Conservation (phyloP, 2,113 vertebrate genomes). For the Phaethornis superciliosus region DNA sequence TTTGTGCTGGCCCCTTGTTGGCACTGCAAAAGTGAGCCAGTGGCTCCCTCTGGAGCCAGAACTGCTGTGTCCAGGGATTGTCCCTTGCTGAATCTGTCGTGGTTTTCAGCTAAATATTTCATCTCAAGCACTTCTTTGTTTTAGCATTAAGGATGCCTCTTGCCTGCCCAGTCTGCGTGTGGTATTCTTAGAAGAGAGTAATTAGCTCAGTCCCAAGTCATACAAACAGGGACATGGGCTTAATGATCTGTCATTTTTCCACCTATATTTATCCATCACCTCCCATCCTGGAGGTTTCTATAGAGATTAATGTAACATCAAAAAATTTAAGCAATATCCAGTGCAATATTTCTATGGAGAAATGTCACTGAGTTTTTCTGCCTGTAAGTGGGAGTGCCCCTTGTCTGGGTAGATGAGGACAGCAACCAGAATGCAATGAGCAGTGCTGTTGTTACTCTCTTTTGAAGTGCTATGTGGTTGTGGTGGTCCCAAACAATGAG, state of each 20-base stretch:
- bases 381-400: neutral
- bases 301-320: neutral
- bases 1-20: neutral
- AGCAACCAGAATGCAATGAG: neutral
- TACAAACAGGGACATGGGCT: neutral
- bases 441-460: neutral
- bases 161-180: neutral
- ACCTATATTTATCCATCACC: neutral
- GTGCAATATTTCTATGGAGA: neutral
- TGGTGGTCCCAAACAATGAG: neutral
- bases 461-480: neutral
- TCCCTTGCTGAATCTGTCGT: neutral
- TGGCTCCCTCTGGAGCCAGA: conserved; percentile 71
- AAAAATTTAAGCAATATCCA: neutral
- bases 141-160: neutral
- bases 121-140: neutral
- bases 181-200: neutral
- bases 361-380: neutral
- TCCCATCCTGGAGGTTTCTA: neutral
- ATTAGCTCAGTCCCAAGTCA: neutral
- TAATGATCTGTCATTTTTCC: neutral
- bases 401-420: neutral
- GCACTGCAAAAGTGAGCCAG: conserved; percentile 38
- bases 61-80: neutral
- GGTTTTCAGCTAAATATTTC: neutral